Percentiles rank a stretch among this genome's conserved stretches.
Conservation (phyloP, 2,113 vertebrate genomes). For the Meles meles region DNA sequence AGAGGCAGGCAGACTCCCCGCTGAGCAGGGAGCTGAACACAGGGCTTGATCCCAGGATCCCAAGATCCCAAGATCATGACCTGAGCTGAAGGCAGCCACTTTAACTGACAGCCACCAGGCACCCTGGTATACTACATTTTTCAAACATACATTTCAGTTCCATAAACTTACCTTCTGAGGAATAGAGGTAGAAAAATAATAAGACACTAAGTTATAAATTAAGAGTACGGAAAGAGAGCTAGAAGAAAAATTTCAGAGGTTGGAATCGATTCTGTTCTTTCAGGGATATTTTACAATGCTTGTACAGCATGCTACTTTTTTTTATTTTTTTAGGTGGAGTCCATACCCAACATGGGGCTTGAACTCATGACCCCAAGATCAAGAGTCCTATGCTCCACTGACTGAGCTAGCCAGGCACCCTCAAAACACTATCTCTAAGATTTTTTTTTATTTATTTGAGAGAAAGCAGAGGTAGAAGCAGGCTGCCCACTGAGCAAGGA, state of each 20-base stretch:
- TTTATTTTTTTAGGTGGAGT: not conserved
- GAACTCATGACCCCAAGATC: not conserved
- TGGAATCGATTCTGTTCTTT: not conserved
- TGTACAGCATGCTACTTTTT: not conserved
- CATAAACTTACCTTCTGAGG: not conserved
- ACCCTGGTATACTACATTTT: not conserved
- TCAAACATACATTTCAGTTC: not conserved
- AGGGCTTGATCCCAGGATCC: not conserved
- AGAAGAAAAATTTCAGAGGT: not conserved
- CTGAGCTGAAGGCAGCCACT: too few relatives aligned
- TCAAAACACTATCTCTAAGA: not conserved
- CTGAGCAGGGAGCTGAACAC: not conserved
- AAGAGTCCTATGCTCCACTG: not conserved
- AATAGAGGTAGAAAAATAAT: not conserved
- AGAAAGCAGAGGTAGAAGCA: not conserved
- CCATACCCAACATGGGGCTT: not conserved
- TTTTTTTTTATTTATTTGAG: not conserved
- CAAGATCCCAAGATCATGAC: not conserved
- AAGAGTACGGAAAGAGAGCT: not conserved
- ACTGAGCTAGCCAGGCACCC: not conserved
- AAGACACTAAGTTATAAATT: not conserved
- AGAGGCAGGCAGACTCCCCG: not conserved
- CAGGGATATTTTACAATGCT: not conserved
- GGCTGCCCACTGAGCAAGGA: not conserved
- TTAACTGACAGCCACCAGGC: not conserved